These are phyloP conservation scores for Epizoanthus illoricatus DNA, from an alignment of 92 coral and sea anemone species.

Conservation along the genomic window DNA sequence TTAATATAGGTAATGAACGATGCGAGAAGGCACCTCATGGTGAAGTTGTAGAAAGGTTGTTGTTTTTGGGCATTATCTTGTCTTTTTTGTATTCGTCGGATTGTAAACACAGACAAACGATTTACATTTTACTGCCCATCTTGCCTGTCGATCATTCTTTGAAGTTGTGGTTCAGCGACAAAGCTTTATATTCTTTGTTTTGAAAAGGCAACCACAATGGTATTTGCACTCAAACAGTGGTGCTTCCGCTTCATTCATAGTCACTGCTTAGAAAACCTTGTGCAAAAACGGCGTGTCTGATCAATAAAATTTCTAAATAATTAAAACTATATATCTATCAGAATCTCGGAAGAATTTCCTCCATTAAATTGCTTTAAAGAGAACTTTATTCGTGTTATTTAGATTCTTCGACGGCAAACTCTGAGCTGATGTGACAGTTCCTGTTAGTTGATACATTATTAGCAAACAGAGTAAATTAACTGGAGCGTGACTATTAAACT, in stretches of 20 bases:
- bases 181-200: conserved; percentile 16
- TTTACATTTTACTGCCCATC: conserved; percentile 13
- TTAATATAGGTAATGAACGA: not conserved
- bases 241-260: not conserved
- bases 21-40: conserved; percentile 11
- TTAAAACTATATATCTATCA: too few species aligned
- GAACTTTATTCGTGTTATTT: too few species aligned
- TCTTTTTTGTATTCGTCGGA: conserved; percentile 23
- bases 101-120: conserved; percentile 27
- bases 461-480: not conserved
- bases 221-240: conserved; percentile 8
- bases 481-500: conserved; percentile 9
- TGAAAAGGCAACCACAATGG: conserved; percentile 3
- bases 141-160: conserved; percentile 21
- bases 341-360: too few species aligned
- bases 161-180: conserved; percentile 19
- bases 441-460: too few species aligned
- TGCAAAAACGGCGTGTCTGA: not conserved
- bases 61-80: conserved; percentile 14
- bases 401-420: too few species aligned
- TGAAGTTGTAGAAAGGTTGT: not conserved
- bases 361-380: too few species aligned
- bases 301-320: not conserved
- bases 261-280: not conserved
- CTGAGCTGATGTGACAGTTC: too few species aligned